Evolutionary conservation across 2,797 vertebrate genomes (phyloP).

Genomic region (Gallirallus australis): DNA sequence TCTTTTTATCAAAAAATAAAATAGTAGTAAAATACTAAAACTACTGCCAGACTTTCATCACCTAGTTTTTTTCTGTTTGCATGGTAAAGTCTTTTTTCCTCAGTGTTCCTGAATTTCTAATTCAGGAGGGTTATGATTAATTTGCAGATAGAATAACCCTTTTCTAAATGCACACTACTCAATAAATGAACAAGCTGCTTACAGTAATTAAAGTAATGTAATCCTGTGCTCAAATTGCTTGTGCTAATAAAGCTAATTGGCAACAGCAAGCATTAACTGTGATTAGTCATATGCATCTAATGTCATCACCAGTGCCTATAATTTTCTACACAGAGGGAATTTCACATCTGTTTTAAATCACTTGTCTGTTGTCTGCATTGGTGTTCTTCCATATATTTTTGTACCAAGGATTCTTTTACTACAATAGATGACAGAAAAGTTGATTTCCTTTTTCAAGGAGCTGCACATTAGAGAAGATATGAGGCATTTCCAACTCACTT

Average conservation of each 20-base stretch:
- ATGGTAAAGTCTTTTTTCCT: background rate
- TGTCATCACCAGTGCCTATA: constrained; percentile 70
- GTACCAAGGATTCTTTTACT: constrained; percentile 4
- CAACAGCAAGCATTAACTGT: constrained; percentile 70
- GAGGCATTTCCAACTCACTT: background rate
- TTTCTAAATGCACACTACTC: constrained; percentile 49
- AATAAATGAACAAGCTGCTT: constrained; percentile 70
- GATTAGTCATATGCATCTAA: constrained; percentile 79
- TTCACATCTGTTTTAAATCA: constrained; percentile 71
- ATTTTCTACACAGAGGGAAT: constrained; percentile 58
- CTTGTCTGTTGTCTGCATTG: constrained; percentile 39
- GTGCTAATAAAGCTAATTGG: constrained; percentile 80
- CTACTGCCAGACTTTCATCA: constrained; percentile 44
- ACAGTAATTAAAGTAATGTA: constrained; percentile 75
- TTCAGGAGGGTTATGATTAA: constrained; percentile 65
- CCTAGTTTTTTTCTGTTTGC: background rate
- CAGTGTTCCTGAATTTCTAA: constrained; percentile 27
- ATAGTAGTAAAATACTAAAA: constrained; percentile 60
- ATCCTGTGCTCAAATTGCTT: constrained; percentile 70
- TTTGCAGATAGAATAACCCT: constrained; percentile 61
- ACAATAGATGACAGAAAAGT: background rate
- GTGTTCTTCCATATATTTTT: background rate
- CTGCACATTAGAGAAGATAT: background rate
- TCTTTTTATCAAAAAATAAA: constrained; percentile 61
- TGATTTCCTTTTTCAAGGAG: background rate